These are phyloP conservation scores for Alcis repandata DNA, from an alignment of 2,888 invertebrate genomes.

Conservation along the genomic window DNA sequence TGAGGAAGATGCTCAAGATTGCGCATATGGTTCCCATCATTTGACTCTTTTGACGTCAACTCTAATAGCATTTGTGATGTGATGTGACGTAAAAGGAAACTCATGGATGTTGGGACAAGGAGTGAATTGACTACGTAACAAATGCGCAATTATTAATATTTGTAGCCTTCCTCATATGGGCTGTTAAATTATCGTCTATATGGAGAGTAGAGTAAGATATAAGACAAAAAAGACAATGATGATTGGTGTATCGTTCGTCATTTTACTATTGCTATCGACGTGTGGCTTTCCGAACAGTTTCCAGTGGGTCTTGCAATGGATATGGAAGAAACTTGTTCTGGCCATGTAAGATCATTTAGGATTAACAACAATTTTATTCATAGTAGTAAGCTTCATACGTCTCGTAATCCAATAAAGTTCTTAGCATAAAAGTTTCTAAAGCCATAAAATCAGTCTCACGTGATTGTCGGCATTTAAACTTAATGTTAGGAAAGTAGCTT, in stretches of 20 bases:
- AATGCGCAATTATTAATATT: not conserved
- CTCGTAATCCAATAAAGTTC: conserved; percentile 29
- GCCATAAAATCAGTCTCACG: conserved; percentile 31
- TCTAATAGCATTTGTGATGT: conserved; percentile 17
- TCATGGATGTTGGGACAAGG: conserved; percentile 6
- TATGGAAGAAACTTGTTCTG: conserved; percentile 10
- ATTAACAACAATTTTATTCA: not conserved
- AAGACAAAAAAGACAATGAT: too few relatives aligned
- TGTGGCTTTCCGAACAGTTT: not conserved
- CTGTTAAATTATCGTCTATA: not conserved
- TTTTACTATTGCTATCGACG: too few relatives aligned
- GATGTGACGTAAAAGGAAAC: conserved; percentile 32
- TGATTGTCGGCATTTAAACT: conserved; percentile 39
- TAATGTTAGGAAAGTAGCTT: conserved; percentile 33
- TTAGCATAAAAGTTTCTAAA: conserved; percentile 24
- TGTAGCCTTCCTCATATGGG: not conserved
- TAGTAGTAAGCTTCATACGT: conserved; percentile 5
- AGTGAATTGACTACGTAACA: conserved; percentile 1
- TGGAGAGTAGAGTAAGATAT: too few relatives aligned
- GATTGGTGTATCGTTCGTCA: too few relatives aligned
- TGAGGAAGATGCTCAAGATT: not conserved
- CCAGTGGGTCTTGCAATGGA: too few relatives aligned
- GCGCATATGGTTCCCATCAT: conserved; percentile 23
- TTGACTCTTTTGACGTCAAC: conserved; percentile 25
- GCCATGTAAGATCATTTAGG: conserved; percentile 3